Evolutionary conservation across 1,140 invertebrate genomes (phyloP).

Genomic region (Drosophila lini): DNA sequence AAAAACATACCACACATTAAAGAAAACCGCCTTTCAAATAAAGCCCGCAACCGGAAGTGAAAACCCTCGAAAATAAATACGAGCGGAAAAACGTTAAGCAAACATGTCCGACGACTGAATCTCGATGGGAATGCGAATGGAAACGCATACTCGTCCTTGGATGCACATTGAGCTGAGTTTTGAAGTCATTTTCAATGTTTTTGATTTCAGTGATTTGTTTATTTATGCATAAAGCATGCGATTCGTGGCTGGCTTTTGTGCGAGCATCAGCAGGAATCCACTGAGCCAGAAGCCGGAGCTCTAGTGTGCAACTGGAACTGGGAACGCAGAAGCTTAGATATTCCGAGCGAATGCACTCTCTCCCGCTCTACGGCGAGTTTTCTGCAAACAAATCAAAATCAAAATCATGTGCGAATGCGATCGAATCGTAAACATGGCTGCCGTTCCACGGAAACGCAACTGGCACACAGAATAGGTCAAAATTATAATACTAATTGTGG

Average conservation of each 20-base stretch:
- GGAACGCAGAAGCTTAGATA: constrained; percentile 68
- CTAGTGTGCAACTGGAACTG: constrained; percentile 14
- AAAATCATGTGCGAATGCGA: constrained; percentile 79
- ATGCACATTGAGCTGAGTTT: constrained; percentile 75
- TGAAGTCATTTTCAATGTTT: constrained; percentile 80
- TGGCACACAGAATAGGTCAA: constrained; percentile 34
- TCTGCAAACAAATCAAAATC: constrained; percentile 80
- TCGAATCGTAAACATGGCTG: constrained; percentile 68
- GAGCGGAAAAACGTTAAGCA: constrained; percentile 33
- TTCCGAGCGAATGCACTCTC: constrained; percentile 75
- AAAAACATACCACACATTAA: not conserved
- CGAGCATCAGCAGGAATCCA: constrained; percentile 66
- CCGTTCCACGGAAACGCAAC: constrained; percentile 67
- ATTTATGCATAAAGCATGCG: constrained; percentile 82
- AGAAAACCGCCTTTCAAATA: not conserved
- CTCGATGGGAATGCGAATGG: constrained; percentile 25
- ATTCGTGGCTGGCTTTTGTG: constrained; percentile 70
- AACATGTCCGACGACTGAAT: constrained; percentile 35
- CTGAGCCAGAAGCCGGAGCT: constrained; percentile 39
- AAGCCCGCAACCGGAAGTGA: constrained; percentile 19
- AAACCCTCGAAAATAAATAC: constrained; percentile 32
- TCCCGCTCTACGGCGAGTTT: constrained; percentile 60
- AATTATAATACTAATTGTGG: not conserved
- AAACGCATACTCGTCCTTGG: constrained; percentile 30
- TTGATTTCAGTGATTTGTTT: constrained; percentile 83